Percentiles rank a stretch among this genome's conserved stretches.
Evolutionary conservation across 2,113 vertebrate species (phyloP).

Genomic region (Alethe castanea): DNA sequence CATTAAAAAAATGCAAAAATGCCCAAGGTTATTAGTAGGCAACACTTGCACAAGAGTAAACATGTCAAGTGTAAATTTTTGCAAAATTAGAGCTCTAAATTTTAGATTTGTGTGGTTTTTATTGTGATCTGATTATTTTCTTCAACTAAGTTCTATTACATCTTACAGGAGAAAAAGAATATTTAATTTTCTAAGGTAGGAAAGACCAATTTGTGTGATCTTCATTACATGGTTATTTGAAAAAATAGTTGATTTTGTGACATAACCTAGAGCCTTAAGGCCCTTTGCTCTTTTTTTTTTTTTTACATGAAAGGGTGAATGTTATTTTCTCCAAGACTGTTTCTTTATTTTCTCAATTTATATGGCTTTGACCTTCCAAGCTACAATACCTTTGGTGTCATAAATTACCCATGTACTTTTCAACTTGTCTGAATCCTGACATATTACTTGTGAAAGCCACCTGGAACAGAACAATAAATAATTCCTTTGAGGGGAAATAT

Average conservation of each 20-base stretch:
- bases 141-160: neutral
- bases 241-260: neutral
- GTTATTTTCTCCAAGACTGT: neutral
- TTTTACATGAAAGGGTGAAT: neutral
- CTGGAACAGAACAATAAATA: constrained; percentile 40
- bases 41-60: neutral
- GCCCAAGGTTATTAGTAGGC: accelerated
- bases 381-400: neutral
- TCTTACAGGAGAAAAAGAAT: neutral
- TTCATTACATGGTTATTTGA: neutral
- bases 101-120: neutral
- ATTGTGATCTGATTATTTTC: neutral
- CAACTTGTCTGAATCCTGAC: neutral
- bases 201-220: neutral
- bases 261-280: neutral
- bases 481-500: neutral
- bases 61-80: neutral
- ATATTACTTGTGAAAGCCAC: constrained; percentile 3
- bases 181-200: neutral
- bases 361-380: constrained; percentile 5
- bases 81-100: neutral
- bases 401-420: neutral
- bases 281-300: neutral
- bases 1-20: neutral
- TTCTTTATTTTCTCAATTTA: neutral